Conservation (phyloP, 2,797 vertebrate species). For the Labroides dimidiatus region DNA sequence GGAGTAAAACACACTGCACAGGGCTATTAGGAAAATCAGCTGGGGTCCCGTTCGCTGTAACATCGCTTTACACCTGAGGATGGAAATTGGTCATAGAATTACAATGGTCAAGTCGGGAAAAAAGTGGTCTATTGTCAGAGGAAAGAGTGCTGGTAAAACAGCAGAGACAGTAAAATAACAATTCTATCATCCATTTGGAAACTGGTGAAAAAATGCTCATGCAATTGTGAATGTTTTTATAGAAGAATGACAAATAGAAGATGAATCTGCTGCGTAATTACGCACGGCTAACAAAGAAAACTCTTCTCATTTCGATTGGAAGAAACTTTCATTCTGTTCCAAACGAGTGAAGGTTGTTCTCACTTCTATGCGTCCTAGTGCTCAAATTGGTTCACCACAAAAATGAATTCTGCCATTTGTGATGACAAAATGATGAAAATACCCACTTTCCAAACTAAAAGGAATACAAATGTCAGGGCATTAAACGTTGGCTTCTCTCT, state of each 20-base stretch:
- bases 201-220: not conserved
- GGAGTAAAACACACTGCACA: constrained; percentile 88
- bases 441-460: not conserved
- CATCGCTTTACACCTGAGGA: constrained; percentile 86
- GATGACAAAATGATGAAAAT: not conserved
- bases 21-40: constrained; percentile 86
- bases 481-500: not conserved
- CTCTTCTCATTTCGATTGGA: accelerated
- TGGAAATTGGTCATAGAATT: no score
- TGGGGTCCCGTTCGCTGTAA: constrained; percentile 88
- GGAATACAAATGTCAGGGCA: not conserved
- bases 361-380: not conserved
- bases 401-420: no score
- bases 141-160: not conserved
- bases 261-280: constrained; percentile 43
- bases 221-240: not conserved
- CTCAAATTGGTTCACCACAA: not conserved
- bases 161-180: not conserved
- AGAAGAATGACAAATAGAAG: not conserved
- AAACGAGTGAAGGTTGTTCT: not conserved
- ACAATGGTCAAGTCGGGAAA: not conserved
- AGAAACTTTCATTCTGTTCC: not conserved
- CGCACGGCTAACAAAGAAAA: constrained; percentile 3
- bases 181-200: not conserved
- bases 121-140: not conserved